Conservation (phyloP, 1,140 invertebrate species). For the Sipha flava region DNA sequence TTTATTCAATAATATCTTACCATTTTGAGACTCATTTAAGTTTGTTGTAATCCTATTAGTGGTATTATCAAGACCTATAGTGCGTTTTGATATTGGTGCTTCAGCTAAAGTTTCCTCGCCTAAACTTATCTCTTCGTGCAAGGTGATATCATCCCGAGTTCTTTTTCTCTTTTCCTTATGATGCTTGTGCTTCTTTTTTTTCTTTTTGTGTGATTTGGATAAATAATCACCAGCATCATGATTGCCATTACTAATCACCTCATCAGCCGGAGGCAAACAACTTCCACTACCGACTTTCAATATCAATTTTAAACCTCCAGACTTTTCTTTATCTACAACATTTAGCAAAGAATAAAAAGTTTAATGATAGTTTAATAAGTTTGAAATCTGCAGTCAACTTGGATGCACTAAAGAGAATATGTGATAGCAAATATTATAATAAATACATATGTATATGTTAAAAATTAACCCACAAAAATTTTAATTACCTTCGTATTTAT, state of each 20-base stretch:
- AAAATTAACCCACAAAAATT: too few relatives aligned
- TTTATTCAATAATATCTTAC: background rate
- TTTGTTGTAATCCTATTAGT: background rate
- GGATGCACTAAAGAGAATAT: too few relatives aligned
- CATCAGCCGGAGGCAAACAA: conserved; percentile 50
- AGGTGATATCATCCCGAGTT: conserved; percentile 45
- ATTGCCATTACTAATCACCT: conserved; percentile 53
- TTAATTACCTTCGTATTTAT: conserved; percentile 35
- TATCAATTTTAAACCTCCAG: conserved; percentile 61
- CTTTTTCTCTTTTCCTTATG: conserved; percentile 54
- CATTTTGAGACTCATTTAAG: background rate
- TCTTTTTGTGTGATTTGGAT: conserved; percentile 52
- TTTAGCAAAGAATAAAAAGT: background rate
- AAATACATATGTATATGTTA: too few relatives aligned
- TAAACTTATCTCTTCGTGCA: conserved; percentile 32
- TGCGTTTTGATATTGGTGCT: conserved; percentile 22
- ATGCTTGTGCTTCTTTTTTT: conserved; percentile 71
- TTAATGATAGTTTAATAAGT: too few relatives aligned
- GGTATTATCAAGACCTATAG: background rate
- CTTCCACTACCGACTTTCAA: conserved; percentile 66
- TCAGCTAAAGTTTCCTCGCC: conserved; percentile 38
- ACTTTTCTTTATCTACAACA: conserved; percentile 24
- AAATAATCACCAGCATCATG: conserved; percentile 21
- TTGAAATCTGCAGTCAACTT: too few relatives aligned
- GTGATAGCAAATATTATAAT: too few relatives aligned